A percentile compares a stretch with the other conserved stretches of the same genome.
These are phyloP conservation scores for Lysandra coridon DNA, from an alignment of 2,888 invertebrate genomes.

Conservation along the genomic window DNA sequence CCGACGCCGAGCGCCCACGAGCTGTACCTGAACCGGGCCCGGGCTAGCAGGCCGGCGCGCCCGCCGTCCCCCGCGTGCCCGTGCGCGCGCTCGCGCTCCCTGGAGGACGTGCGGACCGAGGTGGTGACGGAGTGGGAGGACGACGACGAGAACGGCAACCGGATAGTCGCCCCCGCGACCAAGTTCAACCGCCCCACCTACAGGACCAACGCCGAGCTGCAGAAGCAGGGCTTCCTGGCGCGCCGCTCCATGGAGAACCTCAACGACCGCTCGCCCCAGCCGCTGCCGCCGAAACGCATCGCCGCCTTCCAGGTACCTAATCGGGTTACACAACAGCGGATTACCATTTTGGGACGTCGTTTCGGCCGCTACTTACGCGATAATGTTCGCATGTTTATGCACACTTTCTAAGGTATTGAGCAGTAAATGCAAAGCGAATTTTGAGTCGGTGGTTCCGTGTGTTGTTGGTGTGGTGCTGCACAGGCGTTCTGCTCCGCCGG, in stretches of 20 bases:
- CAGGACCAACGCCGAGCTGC: constrained; percentile 60
- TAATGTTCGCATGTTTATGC: constrained; percentile 49
- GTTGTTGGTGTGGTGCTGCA: constrained; percentile 49
- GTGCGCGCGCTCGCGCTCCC: constrained; percentile 84
- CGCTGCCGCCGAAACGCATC: constrained; percentile 75
- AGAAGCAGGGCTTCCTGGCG: constrained; percentile 75
- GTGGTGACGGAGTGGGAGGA: constrained; percentile 83
- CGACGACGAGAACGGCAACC: constrained; percentile 83
- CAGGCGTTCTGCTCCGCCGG: constrained; percentile 75
- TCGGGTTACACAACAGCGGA: constrained; percentile 39
- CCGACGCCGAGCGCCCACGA: constrained; percentile 69
- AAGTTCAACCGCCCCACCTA: constrained; percentile 72
- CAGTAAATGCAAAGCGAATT: constrained; percentile 62
- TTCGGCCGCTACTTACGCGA: constrained; percentile 27
- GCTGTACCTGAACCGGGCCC: constrained; percentile 60
- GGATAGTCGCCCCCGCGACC: constrained; percentile 74
- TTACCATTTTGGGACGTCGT: constrained; percentile 6
- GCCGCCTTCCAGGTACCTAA: constrained; percentile 77
- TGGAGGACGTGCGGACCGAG: constrained; percentile 86
- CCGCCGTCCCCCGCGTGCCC: constrained; percentile 78
- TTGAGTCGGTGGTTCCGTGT: constrained; percentile 55
- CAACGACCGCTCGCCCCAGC: constrained; percentile 76
- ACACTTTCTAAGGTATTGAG: constrained; percentile 63
- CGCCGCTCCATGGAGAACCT: constrained; percentile 87
- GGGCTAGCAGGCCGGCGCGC: constrained; percentile 60